Percentiles rank a stretch among this genome's conserved stretches.
These are phyloP conservation scores for Deilephila porcellus DNA, from an alignment of 2,888 invertebrate species.

Conservation along the genomic window DNA sequence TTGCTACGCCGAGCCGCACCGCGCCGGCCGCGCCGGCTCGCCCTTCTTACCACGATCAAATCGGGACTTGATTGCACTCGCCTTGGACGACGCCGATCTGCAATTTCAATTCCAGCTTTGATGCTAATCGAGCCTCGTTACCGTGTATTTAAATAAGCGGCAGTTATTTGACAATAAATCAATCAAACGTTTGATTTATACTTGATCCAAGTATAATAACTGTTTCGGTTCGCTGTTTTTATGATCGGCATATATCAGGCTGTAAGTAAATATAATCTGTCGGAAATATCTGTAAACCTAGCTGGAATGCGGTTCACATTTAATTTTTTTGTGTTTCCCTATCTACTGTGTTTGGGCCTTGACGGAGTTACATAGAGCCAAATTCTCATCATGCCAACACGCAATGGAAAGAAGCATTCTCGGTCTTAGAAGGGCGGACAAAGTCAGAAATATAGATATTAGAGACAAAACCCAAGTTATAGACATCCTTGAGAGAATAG, in stretches of 20 bases:
- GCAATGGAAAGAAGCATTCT: too few relatives aligned
- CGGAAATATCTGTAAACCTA: too few relatives aligned
- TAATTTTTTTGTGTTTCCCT: too few relatives aligned
- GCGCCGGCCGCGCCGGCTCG: constrained; percentile 43
- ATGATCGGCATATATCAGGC: background rate
- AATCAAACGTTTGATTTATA: constrained; percentile 45
- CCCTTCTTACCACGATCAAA: constrained; percentile 71
- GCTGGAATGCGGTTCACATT: too few relatives aligned
- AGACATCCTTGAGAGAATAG: too few relatives aligned
- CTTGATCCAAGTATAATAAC: constrained; percentile 22
- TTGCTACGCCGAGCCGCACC: constrained; percentile 52
- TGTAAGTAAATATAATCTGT: too few relatives aligned
- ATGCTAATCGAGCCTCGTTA: constrained; percentile 22
- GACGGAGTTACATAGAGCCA: too few relatives aligned
- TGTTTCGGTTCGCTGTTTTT: background rate
- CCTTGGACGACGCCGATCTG: constrained; percentile 27
- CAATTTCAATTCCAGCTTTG: constrained; percentile 18
- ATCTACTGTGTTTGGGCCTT: too few relatives aligned
- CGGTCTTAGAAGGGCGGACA: too few relatives aligned
- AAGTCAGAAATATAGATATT: too few relatives aligned
- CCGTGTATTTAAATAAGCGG: constrained; percentile 69
- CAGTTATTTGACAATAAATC: constrained; percentile 58
- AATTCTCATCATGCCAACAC: too few relatives aligned
- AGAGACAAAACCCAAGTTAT: too few relatives aligned
- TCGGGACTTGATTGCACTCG: constrained; percentile 20